Base-by-base conservation (phyloP, 2,888 invertebrate genomes). In the Formica aserva region DNA sequence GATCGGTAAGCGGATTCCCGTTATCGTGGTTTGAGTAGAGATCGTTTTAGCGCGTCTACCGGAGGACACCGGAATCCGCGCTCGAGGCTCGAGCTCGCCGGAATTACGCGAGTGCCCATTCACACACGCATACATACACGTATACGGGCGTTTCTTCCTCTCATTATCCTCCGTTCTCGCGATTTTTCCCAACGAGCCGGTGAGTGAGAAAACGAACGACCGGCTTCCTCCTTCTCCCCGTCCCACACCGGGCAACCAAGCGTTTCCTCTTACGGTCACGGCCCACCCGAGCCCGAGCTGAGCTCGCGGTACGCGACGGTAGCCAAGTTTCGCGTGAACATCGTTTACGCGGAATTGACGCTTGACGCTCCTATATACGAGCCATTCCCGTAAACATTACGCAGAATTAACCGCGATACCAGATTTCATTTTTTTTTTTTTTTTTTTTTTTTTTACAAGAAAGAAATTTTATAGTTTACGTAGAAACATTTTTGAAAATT, bases 251-350 rank as follows among this genome's bases (percentile, higher is more conserved):
- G 66, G 66, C 41, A 57, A 57, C 77, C 57, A 41, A 67, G 77
- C 66, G 77, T 77, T 77, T 77, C 66, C 77, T 77, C 66, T 77
- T 77, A 67, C 77, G 55, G 55, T 77, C 77, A 77, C 66, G 77
- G 77, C 77, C 55, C 77, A 15, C 57, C 66, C 77, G 77, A 66
- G 38, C 35, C 55, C 35, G 35, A 35, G 32, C 35, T 6, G 4
- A 35, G 76, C 15, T 66, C 77, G 77, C 55, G 77, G 66, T 77
- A 38, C 65, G 38, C 65, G 65, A 52, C 52, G 35, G 26, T 26
- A 66, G 11, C 3, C 8, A 52, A 65, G 35, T 26, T 52, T 38
- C 13, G n/a, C 52, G 76, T 11, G 52, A 26, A 22, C 22, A 35
- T 48, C 32, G 22, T 65, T 76, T n/a, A 38, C 26, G 9, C 15